A percentile compares a stretch with the other conserved stretches of the same genome.
Conservation (phyloP, 1,140 invertebrate genomes). For the Globodera rostochiensis region DNA sequence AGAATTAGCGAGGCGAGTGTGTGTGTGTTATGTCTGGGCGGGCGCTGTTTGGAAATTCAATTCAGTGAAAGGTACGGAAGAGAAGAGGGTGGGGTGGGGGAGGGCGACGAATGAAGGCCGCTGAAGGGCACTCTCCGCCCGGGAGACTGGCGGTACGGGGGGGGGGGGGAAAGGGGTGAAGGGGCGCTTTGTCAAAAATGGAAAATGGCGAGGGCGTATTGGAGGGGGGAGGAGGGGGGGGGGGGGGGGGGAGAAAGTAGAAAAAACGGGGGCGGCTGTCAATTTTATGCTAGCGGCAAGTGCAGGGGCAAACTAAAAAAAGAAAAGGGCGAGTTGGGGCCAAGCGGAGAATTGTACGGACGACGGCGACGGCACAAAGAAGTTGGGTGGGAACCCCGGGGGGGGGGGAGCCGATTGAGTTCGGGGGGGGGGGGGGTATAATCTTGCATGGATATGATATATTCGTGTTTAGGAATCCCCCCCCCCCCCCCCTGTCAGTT, state of each 20-base stretch:
- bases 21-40: background rate
- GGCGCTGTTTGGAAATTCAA: background rate
- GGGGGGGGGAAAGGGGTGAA: background rate
- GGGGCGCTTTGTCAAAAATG: background rate
- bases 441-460: too few relatives aligned
- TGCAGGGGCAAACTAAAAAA: slow-evolving; percentile 1
- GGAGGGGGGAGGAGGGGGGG: too few relatives aligned
- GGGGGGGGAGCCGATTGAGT: too few relatives aligned
- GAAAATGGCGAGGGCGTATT: background rate
- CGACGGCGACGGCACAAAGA: background rate
- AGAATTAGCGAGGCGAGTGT: background rate
- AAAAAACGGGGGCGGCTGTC: background rate
- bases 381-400: background rate
- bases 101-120: too few relatives aligned
- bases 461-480: too few relatives aligned
- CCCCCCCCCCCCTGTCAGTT: too few relatives aligned
- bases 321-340: background rate
- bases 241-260: background rate
- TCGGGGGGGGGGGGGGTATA: background rate
- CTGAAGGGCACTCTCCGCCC: background rate
- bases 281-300: background rate
- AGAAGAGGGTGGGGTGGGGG: background rate
- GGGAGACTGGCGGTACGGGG: background rate
- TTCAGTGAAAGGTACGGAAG: background rate
- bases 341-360: background rate